Base-by-base conservation (phyloP, 2,113 vertebrate genomes). In the Platichthys flesus region DNA sequence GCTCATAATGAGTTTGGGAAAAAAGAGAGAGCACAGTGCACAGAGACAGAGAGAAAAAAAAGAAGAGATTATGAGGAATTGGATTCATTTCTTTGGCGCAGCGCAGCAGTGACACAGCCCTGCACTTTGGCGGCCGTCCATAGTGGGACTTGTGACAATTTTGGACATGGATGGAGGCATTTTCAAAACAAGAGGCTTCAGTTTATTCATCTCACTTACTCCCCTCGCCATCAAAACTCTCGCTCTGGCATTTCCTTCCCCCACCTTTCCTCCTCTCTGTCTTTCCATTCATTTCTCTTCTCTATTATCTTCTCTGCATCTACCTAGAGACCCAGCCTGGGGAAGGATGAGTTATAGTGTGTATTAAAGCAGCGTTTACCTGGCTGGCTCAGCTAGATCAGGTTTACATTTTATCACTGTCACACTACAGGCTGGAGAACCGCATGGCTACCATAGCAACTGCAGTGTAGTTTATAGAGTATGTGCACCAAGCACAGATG, bases 331-430 rank as follows among this genome's bases (percentile, higher is more conserved):
- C 45, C 24, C 4, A 12, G 74, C 81, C 62, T 16, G 42, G 78
- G 77, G 71, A 76, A 59, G 67, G 76, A 90, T 89, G 88, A 91
- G 70, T 90, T 91, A 85, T 91, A 85, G 75, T 74, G 74, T 86
- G 79, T 78, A 82, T 90, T 88, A 90, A 90, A 88, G 87, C 83
- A 54, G 76, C 80, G 58, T 91, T 91, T 89, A 91, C 87, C 85
- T 89, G 84, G 71, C 74, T 70, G 83, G 73, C 83, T 89, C 84
- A 71, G 84, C 79, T 71, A 67, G 78, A 85, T 54, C 74, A 65
- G 83, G 47, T 75, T 72, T 68, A 79, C 73, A 75, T 84, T 89
- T 73, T 84, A 85, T 89, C 77, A 80, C 77, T 87, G 87, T 85
- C 86, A 88, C 79, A 85, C 52, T 45, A 47, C 49, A 60, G 47